A percentile compares a stretch with the other conserved stretches of the same genome.
phyloP scores from a whole-genome alignment of 2,888 invertebrate species.

The Eilema caniola region DNA sequence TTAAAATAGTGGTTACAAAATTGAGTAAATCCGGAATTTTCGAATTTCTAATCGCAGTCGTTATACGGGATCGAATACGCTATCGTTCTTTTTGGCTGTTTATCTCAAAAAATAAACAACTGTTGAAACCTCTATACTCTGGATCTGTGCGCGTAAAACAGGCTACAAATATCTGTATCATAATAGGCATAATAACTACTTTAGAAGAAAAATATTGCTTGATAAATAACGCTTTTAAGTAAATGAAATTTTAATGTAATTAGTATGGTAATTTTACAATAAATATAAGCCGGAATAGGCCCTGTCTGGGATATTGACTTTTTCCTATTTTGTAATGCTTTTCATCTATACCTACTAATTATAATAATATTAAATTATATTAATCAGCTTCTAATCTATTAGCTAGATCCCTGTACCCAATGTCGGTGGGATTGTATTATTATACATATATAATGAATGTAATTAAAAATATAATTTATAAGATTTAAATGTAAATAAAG shows the following conservation, averaged over 20 bases:
- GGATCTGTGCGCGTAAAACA: neutral
- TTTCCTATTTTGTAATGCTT: neutral
- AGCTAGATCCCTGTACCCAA: too few relatives aligned
- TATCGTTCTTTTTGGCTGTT: neutral
- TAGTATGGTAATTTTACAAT: neutral
- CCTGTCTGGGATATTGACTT: neutral
- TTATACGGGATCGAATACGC: neutral
- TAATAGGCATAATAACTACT: neutral
- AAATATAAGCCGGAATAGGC: neutral
- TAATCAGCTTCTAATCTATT: too few relatives aligned
- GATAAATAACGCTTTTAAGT: neutral
- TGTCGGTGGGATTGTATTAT: too few relatives aligned
- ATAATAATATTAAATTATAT: too few relatives aligned
- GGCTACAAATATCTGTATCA: neutral
- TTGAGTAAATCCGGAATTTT: neutral
- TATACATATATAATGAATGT: too few relatives aligned
- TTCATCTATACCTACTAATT: too few relatives aligned
- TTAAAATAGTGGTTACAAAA: neutral
- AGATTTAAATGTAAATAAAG: too few relatives aligned
- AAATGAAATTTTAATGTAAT: neutral
- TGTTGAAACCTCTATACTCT: neutral
- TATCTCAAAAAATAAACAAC: neutral
- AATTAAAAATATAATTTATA: too few relatives aligned
- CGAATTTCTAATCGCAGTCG: neutral
- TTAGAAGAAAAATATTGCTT: neutral